A percentile compares a stretch with the other conserved stretches of the same genome.
These are phyloP conservation scores for Gallinago nigripennis DNA, from an alignment of 2,797 vertebrate species.

Conservation along the genomic window DNA sequence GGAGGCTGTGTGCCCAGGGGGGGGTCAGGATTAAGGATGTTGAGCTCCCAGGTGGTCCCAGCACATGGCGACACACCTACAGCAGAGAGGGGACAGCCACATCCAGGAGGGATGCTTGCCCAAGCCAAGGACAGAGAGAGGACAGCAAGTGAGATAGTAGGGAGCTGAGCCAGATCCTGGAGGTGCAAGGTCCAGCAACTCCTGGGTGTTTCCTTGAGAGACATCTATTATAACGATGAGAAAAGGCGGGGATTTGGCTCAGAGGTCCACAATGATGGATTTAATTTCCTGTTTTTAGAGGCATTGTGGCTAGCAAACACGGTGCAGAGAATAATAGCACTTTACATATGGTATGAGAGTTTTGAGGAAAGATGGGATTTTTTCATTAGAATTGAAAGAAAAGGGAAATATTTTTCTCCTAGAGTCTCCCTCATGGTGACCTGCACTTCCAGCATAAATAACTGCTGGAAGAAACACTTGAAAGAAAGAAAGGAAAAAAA, in stretches of 20 bases:
- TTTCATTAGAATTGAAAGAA: background rate
- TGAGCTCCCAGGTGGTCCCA: no score
- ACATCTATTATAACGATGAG: background rate
- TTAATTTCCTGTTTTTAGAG: background rate
- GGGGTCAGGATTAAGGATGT: no score
- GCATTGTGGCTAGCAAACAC: background rate
- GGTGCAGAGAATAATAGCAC: background rate
- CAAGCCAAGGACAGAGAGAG: background rate
- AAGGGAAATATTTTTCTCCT: background rate
- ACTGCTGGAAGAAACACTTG: background rate
- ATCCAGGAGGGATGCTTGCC: fast-evolving
- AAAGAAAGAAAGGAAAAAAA: background rate
- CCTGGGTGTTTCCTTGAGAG: background rate
- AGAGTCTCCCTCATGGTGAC: background rate
- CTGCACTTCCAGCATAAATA: background rate
- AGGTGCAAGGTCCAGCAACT: background rate
- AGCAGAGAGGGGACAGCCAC: fast-evolving
- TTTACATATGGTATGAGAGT: background rate
- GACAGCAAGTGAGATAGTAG: background rate
- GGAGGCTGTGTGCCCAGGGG: background rate
- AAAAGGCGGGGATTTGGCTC: background rate
- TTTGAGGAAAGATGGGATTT: background rate
- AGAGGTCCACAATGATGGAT: background rate
- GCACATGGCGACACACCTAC: fast-evolving
- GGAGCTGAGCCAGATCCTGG: background rate